Conservation (phyloP, 92 coral and sea anemone genomes). For the Palythoa caribaeorum region DNA sequence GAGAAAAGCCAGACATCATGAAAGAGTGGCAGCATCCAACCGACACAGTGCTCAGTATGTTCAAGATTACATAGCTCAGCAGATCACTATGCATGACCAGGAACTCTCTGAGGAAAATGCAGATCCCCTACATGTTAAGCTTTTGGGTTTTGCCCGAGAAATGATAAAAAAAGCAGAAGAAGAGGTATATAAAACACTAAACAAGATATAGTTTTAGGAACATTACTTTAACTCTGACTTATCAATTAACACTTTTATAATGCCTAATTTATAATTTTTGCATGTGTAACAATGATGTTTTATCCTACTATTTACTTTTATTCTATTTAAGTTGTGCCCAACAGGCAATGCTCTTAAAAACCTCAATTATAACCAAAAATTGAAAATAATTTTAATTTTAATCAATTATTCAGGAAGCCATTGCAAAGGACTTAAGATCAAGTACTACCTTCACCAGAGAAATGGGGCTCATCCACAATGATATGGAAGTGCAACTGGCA, state of each 20-base stretch:
- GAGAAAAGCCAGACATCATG: slow-evolving; percentile 19
- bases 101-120: background rate
- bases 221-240: background rate
- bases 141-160: slow-evolving; percentile 11
- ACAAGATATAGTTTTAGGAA: background rate
- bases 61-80: slow-evolving; percentile 26
- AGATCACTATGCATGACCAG: slow-evolving; percentile 21
- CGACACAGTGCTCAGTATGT: slow-evolving; percentile 23
- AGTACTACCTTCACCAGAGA: slow-evolving; percentile 12
- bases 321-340: background rate
- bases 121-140: slow-evolving; percentile 19
- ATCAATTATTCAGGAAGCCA: slow-evolving; percentile 17
- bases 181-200: background rate
- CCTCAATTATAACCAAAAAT: background rate
- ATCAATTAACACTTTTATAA: too few relatives aligned
- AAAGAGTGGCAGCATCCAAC: slow-evolving; percentile 19
- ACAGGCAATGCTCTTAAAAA: background rate
- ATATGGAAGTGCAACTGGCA: slow-evolving; percentile 16
- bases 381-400: too few relatives aligned
- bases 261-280: too few relatives aligned
- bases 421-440: slow-evolving; percentile 15
- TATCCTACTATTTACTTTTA: too few relatives aligned
- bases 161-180: slow-evolving; percentile 38
- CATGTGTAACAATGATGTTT: too few relatives aligned
- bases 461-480: slow-evolving; percentile 15